Conservation (phyloP, 30 jellyfish, hydroid and myxozoan species). For the Aurelia sp. region DNA sequence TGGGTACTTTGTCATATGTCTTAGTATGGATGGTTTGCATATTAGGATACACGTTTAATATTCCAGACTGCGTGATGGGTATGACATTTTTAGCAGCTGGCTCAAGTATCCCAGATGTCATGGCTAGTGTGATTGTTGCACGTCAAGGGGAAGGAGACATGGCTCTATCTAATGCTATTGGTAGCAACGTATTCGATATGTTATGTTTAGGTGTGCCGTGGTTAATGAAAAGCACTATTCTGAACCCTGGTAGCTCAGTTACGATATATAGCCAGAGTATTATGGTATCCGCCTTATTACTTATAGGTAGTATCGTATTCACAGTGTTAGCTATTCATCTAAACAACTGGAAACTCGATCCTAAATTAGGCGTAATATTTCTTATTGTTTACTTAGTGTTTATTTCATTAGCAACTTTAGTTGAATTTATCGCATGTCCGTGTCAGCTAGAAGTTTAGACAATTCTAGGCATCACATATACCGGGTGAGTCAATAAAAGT, state of each 20-base stretch:
- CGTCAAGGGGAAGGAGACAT: constrained; percentile 99
- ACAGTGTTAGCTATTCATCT: constrained; percentile 90
- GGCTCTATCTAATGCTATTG: constrained; percentile 99
- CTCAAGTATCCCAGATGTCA: constrained; percentile 99
- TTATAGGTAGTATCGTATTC: constrained; percentile 93
- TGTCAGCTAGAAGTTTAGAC: constrained; percentile 84
- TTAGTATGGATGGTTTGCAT: constrained; percentile 99
- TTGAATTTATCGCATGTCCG: constrained; percentile 98
- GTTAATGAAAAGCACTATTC: constrained; percentile 89
- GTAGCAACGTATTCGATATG: constrained; percentile 99
- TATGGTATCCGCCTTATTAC: constrained; percentile 92
- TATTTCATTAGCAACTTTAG: constrained; percentile 92
- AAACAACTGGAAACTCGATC: constrained; percentile 93
- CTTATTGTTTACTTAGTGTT: constrained; percentile 85
- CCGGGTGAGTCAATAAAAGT: not conserved
- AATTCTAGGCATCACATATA: not conserved
- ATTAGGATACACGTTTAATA: constrained; percentile 91
- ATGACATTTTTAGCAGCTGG: constrained; percentile 99
- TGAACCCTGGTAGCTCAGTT: constrained; percentile 89
- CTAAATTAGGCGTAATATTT: constrained; percentile 89
- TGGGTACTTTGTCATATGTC: constrained; percentile 94
- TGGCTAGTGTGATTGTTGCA: constrained; percentile 99
- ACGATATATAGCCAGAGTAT: constrained; percentile 87
- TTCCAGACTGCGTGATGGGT: constrained; percentile 99
- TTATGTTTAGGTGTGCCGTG: constrained; percentile 99